Conservation (phyloP, 2,113 vertebrate species). For the Spheniscus mendiculus region DNA sequence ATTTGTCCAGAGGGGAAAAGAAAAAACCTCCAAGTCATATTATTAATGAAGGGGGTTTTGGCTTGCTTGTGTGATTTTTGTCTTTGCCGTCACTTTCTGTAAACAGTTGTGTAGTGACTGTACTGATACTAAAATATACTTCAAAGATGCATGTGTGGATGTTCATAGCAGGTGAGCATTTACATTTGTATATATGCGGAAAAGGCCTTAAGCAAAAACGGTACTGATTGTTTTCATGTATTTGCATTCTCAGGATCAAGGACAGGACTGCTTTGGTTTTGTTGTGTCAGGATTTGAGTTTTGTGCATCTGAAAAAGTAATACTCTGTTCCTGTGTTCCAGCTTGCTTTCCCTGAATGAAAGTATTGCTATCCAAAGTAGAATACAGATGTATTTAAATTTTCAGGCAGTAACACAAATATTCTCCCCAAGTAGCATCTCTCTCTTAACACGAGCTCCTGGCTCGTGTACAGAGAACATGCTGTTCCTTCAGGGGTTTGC, state of each 20-base stretch:
- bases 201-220: not conserved
- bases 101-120: not conserved
- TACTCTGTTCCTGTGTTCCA: not conserved
- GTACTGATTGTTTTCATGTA: not conserved
- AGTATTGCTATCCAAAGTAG: not conserved
- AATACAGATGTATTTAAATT: not conserved
- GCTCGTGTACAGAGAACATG: not conserved
- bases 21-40: not conserved
- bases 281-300: not conserved
- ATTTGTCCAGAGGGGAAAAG: not conserved
- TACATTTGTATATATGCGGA: not conserved
- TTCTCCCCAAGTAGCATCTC: not conserved
- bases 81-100: not conserved
- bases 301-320: not conserved
- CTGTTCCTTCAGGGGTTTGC: not conserved
- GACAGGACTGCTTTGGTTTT: not conserved
- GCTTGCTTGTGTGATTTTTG: not conserved
- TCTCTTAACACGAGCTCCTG: no score
- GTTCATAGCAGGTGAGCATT: not conserved
- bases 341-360: not conserved
- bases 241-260: not conserved
- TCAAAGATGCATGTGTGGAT: not conserved
- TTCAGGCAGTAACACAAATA: slow-evolving; percentile 6
- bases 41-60: not conserved
- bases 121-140: not conserved